Evolutionary conservation across 2,113 vertebrate genomes (phyloP).

Genomic region (Apteryx mantelli): DNA sequence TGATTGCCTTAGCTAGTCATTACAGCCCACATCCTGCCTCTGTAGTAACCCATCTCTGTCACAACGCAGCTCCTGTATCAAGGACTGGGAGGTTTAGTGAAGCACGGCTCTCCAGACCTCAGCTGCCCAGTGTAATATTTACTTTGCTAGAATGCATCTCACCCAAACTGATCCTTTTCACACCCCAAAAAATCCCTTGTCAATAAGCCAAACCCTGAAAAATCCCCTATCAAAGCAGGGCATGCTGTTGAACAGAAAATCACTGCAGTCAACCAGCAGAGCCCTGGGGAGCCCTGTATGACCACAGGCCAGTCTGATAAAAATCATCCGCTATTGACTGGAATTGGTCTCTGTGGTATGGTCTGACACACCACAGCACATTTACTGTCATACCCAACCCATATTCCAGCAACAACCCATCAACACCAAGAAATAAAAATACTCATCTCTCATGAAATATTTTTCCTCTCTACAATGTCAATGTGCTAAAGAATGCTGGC

Average conservation of each 20-base stretch:
- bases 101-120: neutral
- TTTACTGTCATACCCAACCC: slow-evolving; percentile 31
- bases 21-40: neutral
- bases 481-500: fast-evolving
- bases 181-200: slow-evolving; percentile 24
- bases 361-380: slow-evolving; percentile 42
- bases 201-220: slow-evolving; percentile 10
- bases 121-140: slow-evolving; percentile 13
- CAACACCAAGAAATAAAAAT: neutral
- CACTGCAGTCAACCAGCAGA: neutral
- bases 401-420: slow-evolving; percentile 10
- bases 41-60: neutral
- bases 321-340: slow-evolving; percentile 21
- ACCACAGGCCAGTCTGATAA: slow-evolving; percentile 34
- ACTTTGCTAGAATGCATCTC: neutral
- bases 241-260: neutral
- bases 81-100: neutral
- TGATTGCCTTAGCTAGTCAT: neutral
- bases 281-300: neutral
- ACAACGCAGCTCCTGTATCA: neutral
- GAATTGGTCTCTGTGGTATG: slow-evolving; percentile 21
- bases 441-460: neutral
- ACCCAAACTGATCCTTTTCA: neutral
- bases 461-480: neutral
- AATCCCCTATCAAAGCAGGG: neutral